Evolutionary conservation across 1,140 invertebrate genomes (phyloP), one percentile per base, ranked within the genome.

Genomic region (Heliconius nattereri): DNA sequence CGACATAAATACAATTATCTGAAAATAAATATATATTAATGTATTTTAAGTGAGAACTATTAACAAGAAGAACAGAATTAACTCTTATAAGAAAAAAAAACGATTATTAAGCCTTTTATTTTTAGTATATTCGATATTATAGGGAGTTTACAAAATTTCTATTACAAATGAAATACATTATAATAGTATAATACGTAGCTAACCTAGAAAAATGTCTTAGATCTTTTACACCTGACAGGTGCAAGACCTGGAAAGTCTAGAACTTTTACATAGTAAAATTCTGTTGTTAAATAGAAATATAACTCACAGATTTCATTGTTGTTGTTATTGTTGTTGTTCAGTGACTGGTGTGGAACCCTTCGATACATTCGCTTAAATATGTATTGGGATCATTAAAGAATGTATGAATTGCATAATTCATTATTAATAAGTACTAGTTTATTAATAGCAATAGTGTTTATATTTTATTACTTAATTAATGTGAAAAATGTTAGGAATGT

Each of bases 231-330:
- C 7, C 16, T 20, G 49, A 20, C 19, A 20, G 16, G 20, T 52
- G 19, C 19, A 52, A 52, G 19, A 52, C 49, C 20, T 57, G 7
- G n/a, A 9, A 23, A 2, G 7, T 57, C n/a, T 57, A 57, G 8
- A 57, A 66, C n/a, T 29, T 66, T 16, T 3, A 29, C 23, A 29
- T 11, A 13, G 23, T 29, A 26, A 26, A 6, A 29, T 26, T 26
- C 29, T 66, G 0, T 16, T 8, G 29, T 26, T 66, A 29, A 29
- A 26, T n/a, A 66, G n/a, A 66, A 23, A 29, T 26, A 29, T 3
- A 66, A 66, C 60, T 66, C 26, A 66, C 60, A 26, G 60, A 66
- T 29, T 66, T 66, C 60, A 66, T 66, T 29, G 23, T 60, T 66
- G 23, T 66, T 66, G 60, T 45, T 11, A 3, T 40, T 40, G 40